A percentile compares a stretch with the other conserved stretches of the same genome.
phyloP scores from a whole-genome alignment of 2,797 vertebrate species.

The Darevskia nairensis region DNA sequence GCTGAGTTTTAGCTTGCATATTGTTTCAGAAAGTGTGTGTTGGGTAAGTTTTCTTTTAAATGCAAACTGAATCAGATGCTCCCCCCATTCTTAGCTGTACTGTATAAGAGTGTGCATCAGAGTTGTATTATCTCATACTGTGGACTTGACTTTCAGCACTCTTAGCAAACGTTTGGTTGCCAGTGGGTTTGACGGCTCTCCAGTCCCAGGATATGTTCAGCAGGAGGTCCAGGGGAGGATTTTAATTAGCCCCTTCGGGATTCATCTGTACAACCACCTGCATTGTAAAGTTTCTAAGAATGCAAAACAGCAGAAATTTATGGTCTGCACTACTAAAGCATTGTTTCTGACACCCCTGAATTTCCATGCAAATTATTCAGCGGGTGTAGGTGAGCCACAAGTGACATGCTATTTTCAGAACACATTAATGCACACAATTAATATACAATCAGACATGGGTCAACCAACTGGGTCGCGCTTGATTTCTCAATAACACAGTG shows the following conservation, averaged over 20 bases:
- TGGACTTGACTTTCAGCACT: background rate
- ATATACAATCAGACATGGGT: slow-evolving; percentile 31
- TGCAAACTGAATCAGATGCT: background rate
- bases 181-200: background rate
- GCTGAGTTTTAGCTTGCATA: no score
- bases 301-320: background rate
- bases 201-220: background rate
- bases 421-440: slow-evolving; percentile 18
- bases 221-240: background rate
- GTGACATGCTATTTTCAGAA: slow-evolving; percentile 32
- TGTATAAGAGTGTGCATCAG: no score
- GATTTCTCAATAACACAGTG: slow-evolving; percentile 31
- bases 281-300: background rate
- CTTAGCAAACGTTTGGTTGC: background rate
- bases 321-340: background rate
- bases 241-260: slow-evolving; percentile 12
- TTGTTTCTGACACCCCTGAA: slow-evolving; percentile 7
- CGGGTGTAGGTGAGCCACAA: slow-evolving; percentile 10
- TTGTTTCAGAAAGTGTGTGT: no score
- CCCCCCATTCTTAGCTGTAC: background rate
- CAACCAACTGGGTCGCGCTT: slow-evolving; percentile 16
- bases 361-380: slow-evolving; percentile 18
- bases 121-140: background rate
- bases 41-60: no score
- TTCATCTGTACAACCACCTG: background rate